These are phyloP conservation scores for Drosophila virilis DNA, from an alignment of 1,140 invertebrate genomes.

Conservation along the genomic window DNA sequence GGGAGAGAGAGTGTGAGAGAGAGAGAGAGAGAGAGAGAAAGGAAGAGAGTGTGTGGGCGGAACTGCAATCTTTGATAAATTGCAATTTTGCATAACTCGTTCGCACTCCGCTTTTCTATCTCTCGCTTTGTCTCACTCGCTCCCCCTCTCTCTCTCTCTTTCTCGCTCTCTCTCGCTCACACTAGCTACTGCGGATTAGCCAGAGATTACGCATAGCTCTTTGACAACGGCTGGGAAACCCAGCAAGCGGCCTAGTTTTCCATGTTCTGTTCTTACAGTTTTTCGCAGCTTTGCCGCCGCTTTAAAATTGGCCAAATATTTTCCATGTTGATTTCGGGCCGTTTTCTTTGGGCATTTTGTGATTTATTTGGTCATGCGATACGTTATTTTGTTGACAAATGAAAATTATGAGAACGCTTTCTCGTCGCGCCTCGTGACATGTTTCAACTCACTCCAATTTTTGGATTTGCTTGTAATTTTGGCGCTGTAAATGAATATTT, in stretches of 20 bases:
- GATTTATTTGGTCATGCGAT: conserved; percentile 32
- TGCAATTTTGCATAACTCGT: conserved; percentile 37
- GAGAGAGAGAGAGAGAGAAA: not conserved
- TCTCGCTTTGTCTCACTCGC: not conserved
- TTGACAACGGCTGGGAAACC: not conserved
- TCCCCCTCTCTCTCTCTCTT: not conserved
- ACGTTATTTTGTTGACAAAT: conserved; percentile 21
- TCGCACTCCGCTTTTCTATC: too few species aligned
- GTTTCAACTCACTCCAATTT: conserved; percentile 9
- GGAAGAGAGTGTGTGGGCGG: not conserved
- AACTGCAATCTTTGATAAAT: conserved; percentile 25
- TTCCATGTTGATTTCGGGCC: not conserved
- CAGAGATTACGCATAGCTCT: conserved; percentile 5
- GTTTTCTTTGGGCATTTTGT: not conserved
- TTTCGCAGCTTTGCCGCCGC: conserved; percentile 2
- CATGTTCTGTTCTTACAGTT: not conserved
- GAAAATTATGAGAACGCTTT: not conserved
- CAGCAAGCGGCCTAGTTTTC: conserved; percentile 43
- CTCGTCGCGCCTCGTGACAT: conserved; percentile 27
- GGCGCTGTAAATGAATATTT: conserved; percentile 27
- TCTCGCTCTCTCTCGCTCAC: not conserved
- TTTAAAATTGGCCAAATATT: conserved; percentile 64
- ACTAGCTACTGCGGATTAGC: not conserved
- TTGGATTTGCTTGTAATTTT: not conserved
- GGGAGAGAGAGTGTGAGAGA: not conserved